A percentile compares a stretch with the other conserved stretches of the same genome.
Conservation (phyloP, 1,140 invertebrate species). For the Drosophila parvula region DNA sequence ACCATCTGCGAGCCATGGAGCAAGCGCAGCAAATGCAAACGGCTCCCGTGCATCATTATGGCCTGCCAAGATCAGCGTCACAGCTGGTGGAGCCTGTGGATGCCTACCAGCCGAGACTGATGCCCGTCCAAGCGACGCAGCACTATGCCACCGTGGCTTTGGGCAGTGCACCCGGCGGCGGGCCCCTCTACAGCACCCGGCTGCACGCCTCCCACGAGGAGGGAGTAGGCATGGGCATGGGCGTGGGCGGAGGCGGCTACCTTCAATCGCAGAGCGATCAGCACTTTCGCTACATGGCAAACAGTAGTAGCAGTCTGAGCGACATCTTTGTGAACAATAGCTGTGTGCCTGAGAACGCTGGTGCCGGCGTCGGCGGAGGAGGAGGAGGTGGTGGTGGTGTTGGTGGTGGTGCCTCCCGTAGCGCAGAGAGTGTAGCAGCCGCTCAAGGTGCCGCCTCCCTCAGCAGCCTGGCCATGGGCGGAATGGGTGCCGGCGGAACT, state of each 20-base stretch:
- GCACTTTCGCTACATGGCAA: slow-evolving; percentile 76
- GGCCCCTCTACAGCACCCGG: slow-evolving; percentile 57
- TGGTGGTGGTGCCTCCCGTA: slow-evolving; percentile 2
- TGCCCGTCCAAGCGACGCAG: slow-evolving; percentile 24
- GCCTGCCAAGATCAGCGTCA: slow-evolving; percentile 75
- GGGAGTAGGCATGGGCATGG: slow-evolving; percentile 15
- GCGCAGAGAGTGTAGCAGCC: slow-evolving; percentile 37
- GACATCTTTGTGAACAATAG: slow-evolving; percentile 81
- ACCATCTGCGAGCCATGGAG: slow-evolving; percentile 28
- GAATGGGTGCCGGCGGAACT: slow-evolving; percentile 10
- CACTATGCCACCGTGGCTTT: slow-evolving; percentile 66
- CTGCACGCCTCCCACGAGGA: slow-evolving; percentile 62
- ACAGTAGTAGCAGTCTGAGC: slow-evolving; percentile 79
- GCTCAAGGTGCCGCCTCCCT: slow-evolving; percentile 52
- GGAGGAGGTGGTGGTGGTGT: slow-evolving; percentile 5
- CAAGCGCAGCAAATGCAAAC: slow-evolving; percentile 20
- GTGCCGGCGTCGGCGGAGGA: neutral
- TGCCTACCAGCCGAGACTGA: slow-evolving; percentile 29
- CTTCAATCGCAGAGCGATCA: slow-evolving; percentile 81
- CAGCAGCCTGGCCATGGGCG: slow-evolving; percentile 58
- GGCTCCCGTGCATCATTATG: slow-evolving; percentile 35
- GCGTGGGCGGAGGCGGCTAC: slow-evolving; percentile 41
- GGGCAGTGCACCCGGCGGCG: slow-evolving; percentile 40
- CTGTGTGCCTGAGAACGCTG: slow-evolving; percentile 31
- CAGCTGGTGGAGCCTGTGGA: slow-evolving; percentile 66